Evolutionary conservation across 2,888 invertebrate species (phyloP), one percentile per base, ranked within the genome.

Genomic region (Leucania comma): DNA sequence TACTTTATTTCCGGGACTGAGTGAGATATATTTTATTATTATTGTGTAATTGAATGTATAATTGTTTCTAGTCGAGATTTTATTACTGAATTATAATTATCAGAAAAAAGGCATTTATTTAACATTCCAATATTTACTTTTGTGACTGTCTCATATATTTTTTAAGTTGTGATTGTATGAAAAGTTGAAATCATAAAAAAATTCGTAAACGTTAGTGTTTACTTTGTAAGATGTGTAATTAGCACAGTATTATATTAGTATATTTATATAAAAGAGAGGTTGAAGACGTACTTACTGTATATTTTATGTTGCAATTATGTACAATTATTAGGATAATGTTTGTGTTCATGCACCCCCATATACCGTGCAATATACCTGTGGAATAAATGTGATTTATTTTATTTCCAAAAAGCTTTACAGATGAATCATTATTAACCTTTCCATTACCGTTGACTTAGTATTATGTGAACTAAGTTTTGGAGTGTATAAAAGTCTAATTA

Each of bases 61-160:
- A 73, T 82, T 82, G 68, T 76, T 73, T 86, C 85, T 86, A 86
- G 85, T 86, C 85, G 83, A 81, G 72, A 83, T 72, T 84, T 75
- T 75, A 63, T 75, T 71, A 71, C 61, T 64, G 62, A 75, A 81
- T 75, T 81, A 63, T 77, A 62, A 66, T 81, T 72, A 75, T 65
- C 53, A 50, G 46, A 60, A 67, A 77, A 62, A 80, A 72, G 35
- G 73, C 80, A 86, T 83, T 82, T 83, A 83, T 79, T 82, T 75
- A 58, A 85, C 83, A 84, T 84, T 84, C 83, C 86, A 75, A 61
- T 70, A 54, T 78, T 72, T 58, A 62, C 10, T 71, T 61, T 68
- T 62, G 29, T 65, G 60, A 78, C 20, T 68, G 67, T 63, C 48
- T 73, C 53, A 22, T 62, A 14, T 20, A 8, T 53, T 53, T 77